Evolutionary conservation across 2,113 vertebrate species (phyloP).

Genomic region (Vulpes lagopus): DNA sequence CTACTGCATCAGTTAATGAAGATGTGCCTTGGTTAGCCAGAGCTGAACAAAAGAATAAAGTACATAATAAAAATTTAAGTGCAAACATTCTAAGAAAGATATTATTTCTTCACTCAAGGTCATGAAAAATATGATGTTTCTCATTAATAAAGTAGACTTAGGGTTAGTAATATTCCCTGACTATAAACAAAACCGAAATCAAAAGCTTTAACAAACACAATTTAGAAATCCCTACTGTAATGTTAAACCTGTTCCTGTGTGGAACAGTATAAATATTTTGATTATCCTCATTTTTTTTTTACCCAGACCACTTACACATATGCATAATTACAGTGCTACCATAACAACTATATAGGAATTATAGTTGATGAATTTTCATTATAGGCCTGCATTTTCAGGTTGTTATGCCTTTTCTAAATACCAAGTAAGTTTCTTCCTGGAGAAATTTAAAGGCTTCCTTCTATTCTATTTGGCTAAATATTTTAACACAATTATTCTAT

Average conservation of each 20-base stretch:
- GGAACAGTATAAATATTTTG: slow-evolving; percentile 22
- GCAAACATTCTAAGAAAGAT: background rate
- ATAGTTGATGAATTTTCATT: slow-evolving; percentile 6
- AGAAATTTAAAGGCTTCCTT: slow-evolving; percentile 32
- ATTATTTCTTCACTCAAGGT: background rate
- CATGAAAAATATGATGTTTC: slow-evolving; percentile 9
- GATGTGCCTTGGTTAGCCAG: slow-evolving; percentile 74
- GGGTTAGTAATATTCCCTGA: background rate
- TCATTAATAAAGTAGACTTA: slow-evolving; percentile 56
- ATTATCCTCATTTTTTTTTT: background rate
- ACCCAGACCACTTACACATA: background rate
- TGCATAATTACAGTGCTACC: slow-evolving; percentile 4
- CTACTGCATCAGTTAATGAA: slow-evolving; percentile 82
- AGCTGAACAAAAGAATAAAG: slow-evolving; percentile 56
- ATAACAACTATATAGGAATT: slow-evolving; percentile 59
- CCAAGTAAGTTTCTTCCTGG: background rate
- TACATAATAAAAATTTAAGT: slow-evolving; percentile 20
- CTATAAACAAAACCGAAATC: slow-evolving; percentile 2
- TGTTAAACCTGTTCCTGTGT: background rate
- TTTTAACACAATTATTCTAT: slow-evolving; percentile 47
- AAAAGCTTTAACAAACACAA: slow-evolving; percentile 9
- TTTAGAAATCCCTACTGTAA: background rate
- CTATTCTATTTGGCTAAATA: slow-evolving; percentile 32
- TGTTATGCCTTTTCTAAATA: slow-evolving; percentile 59
- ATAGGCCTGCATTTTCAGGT: slow-evolving; percentile 13